Evolutionary conservation across 1,140 invertebrate species (phyloP).

Genomic region (Teleogryllus occipitalis): DNA sequence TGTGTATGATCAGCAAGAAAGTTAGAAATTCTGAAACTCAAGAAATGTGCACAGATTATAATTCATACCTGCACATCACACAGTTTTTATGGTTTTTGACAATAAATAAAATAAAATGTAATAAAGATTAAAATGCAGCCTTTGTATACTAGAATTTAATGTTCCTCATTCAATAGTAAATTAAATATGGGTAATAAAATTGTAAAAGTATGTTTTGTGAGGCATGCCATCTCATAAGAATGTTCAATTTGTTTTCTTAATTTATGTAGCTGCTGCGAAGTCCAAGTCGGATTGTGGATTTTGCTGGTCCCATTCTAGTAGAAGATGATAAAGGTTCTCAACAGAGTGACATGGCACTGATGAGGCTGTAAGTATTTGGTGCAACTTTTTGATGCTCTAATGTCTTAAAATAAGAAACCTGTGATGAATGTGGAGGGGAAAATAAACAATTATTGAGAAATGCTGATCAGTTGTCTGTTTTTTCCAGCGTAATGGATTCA

Average conservation of each 20-base stretch:
- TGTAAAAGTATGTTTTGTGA: too few relatives aligned
- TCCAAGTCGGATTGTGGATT: slow-evolving; percentile 60
- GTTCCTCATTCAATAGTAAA: too few relatives aligned
- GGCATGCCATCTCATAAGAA: too few relatives aligned
- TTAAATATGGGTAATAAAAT: too few relatives aligned
- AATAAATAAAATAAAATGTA: too few relatives aligned
- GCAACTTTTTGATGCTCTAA: not conserved
- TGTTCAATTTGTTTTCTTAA: slow-evolving; percentile 23
- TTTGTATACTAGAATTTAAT: too few relatives aligned
- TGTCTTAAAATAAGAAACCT: not conserved
- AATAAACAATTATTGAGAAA: not conserved
- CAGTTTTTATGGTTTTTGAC: too few relatives aligned
- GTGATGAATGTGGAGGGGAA: not conserved
- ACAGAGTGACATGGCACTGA: slow-evolving; percentile 77
- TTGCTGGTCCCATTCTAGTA: slow-evolving; percentile 56
- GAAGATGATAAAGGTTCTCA: slow-evolving; percentile 63
- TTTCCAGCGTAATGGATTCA: slow-evolving; percentile 76
- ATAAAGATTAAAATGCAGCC: too few relatives aligned
- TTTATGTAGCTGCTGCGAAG: slow-evolving; percentile 49
- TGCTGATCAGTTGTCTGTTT: not conserved
- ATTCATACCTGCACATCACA: too few relatives aligned
- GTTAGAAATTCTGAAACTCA: too few relatives aligned
- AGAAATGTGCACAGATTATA: too few relatives aligned
- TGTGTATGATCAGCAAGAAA: too few relatives aligned
- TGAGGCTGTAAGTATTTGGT: slow-evolving; percentile 64